phyloP scores from a whole-genome alignment of 2,888 invertebrate species.

The Sarcophaga rosellei region DNA sequence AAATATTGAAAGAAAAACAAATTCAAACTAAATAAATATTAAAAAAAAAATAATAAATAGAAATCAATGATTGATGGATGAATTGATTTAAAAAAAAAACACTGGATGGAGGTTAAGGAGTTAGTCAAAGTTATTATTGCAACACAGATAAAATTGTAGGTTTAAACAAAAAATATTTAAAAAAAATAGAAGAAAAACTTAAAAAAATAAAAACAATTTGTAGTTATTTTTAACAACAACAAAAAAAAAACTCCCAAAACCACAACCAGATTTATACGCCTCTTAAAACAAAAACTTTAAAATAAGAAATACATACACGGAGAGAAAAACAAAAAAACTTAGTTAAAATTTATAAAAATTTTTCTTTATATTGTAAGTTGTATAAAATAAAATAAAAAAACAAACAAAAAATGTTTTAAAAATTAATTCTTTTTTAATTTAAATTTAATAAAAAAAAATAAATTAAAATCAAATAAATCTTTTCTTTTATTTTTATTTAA shows the following conservation, averaged over 20 bases:
- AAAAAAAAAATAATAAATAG: neutral
- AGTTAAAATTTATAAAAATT: conserved; percentile 60
- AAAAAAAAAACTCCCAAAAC: conserved; percentile 9
- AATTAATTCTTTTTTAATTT: conserved; percentile 27
- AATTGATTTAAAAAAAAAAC: neutral
- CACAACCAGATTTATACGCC: conserved; percentile 59
- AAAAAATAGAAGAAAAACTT: conserved; percentile 12
- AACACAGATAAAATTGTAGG: conserved; percentile 59
- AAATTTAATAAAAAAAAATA: neutral
- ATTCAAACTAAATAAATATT: conserved; percentile 44
- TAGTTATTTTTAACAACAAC: conserved; percentile 31
- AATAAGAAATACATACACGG: neutral
- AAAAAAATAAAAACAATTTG: conserved; percentile 21
- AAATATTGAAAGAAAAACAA: conserved; percentile 50
- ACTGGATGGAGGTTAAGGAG: neutral
- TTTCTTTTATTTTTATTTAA: too few relatives aligned
- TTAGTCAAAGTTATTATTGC: conserved; percentile 46
- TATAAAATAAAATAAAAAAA: conserved; percentile 50
- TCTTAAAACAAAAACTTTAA: conserved; percentile 48
- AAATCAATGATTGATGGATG: neutral
- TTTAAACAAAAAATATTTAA: conserved; percentile 39
- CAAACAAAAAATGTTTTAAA: conserved; percentile 13
- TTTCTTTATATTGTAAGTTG: conserved; percentile 60
- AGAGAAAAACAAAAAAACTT: conserved; percentile 22
- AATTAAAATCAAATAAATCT: neutral